Evolutionary conservation across 2,113 vertebrate genomes (phyloP), one percentile per base, ranked within the genome.

Genomic region (Platycercus adscitus): DNA sequence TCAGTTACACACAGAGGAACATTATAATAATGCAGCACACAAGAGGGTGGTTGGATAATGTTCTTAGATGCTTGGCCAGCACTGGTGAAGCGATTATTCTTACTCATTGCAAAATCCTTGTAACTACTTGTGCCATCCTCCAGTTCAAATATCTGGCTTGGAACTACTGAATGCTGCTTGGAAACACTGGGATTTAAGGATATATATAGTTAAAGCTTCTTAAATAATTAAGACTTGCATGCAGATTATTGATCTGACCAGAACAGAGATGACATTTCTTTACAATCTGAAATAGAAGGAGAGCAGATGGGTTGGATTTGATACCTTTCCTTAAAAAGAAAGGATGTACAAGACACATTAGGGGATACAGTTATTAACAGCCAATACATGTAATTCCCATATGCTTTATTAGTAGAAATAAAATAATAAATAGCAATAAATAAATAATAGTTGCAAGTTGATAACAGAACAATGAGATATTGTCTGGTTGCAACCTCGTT

Each of bases 1-100:
- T 99, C 99, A 17, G 99, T 99, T 52, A 99, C 98, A 90, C 98
- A 99, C 16, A 99, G 95, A 14, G 99, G 99, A 15, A 99, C 99
- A 11, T 99, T 99, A 83, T 99, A 99, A 93, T 99, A 99, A 96
- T 99, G 99, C 41, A 99, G 97, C 73, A 99, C 99, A 39, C 99
- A 99, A 13, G 99, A 99, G 3, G 99, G 99, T 12, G 99, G 99
- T 60, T 99, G 99, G 93, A 99, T 99, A 97, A 99, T 99, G 97
- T 99, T 99, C 96, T 99, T 99, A 81, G 99, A 99, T 13, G 99
- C 99, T 84, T 99, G 99, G 33, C 99, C 99, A 18, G 99, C 99
- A 76, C 99, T 99, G 95, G 99, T 99, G 97, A 99, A 99, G 41
- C 99, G 99, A 96, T 99, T 99, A 94, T 99, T 99, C 93, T 99